These are phyloP conservation scores for Acanthis flammea DNA, from an alignment of 2,797 vertebrate genomes.

Conservation along the genomic window DNA sequence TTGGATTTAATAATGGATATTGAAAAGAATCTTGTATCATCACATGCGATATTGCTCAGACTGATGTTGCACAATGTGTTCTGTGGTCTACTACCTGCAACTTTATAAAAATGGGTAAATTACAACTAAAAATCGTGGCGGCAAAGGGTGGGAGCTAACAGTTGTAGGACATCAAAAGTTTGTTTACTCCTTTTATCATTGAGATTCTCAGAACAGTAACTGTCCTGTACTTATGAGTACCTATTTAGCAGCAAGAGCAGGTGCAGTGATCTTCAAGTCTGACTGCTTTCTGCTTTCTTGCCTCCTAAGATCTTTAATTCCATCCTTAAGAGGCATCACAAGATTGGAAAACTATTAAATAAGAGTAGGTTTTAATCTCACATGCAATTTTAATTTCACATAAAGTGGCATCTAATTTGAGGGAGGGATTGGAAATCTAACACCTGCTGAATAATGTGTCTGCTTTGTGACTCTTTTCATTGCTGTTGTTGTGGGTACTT, in stretches of 20 bases:
- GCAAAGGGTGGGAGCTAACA: not conserved
- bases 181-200: not conserved
- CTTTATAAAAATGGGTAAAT: not conserved
- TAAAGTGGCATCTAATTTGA: not conserved
- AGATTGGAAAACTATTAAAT: not conserved
- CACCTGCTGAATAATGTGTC: not conserved
- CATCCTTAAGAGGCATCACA: rapidly evolving
- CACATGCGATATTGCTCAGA: not conserved
- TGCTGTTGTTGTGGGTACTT: not conserved
- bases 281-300: not conserved
- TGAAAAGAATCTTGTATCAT: not conserved
- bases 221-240: not conserved
- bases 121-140: not conserved
- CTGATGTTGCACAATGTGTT: not conserved
- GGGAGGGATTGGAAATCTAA: not conserved
- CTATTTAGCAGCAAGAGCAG: not conserved
- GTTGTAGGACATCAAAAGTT: not conserved
- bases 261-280: not conserved
- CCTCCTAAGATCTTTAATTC: not conserved
- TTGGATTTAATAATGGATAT: not conserved
- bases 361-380: not conserved
- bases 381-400: not conserved
- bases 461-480: not conserved
- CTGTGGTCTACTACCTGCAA: not conserved
- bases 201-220: not conserved